Evolutionary conservation across 1,140 invertebrate species (phyloP).

Genomic region (Philotrypesis tridentata): DNA sequence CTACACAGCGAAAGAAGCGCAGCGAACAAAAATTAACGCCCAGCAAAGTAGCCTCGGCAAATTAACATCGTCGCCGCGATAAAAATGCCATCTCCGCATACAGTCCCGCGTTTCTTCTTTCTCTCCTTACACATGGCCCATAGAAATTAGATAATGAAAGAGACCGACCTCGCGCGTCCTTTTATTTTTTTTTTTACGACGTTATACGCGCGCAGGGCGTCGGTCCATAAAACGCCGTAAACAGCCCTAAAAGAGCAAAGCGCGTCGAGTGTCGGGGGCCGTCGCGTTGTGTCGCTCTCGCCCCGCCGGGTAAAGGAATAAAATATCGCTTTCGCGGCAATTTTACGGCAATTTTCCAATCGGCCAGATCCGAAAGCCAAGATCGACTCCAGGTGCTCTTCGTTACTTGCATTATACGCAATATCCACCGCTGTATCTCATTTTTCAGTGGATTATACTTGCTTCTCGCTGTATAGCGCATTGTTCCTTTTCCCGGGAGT

Average conservation of each 20-base stretch:
- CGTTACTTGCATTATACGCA: not conserved
- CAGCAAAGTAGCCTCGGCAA: too few species aligned
- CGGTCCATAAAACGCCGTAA: slow-evolving; percentile 67
- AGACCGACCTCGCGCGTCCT: not conserved
- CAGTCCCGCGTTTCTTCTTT: too few species aligned
- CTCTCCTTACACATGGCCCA: too few species aligned
- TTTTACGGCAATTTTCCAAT: slow-evolving; percentile 74
- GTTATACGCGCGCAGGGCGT: slow-evolving; percentile 42
- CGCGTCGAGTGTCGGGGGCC: slow-evolving; percentile 39
- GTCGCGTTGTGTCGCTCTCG: slow-evolving; percentile 37
- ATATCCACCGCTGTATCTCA: slow-evolving; percentile 28
- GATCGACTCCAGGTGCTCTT: slow-evolving; percentile 10
- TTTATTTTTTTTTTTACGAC: not conserved
- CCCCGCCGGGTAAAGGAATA: slow-evolving; percentile 71
- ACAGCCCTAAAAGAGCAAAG: too few species aligned
- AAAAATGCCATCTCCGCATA: too few species aligned
- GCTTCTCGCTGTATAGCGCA: not conserved
- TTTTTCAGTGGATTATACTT: slow-evolving; percentile 59
- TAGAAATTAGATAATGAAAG: too few species aligned
- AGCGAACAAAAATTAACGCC: too few species aligned
- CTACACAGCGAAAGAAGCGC: too few species aligned
- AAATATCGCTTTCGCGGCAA: slow-evolving; percentile 71
- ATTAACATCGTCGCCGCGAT: too few species aligned
- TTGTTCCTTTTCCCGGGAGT: not conserved
- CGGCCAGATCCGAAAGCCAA: slow-evolving; percentile 53